These are phyloP conservation scores for Bombylius major DNA, from an alignment of 2,888 invertebrate species.

Conservation along the genomic window DNA sequence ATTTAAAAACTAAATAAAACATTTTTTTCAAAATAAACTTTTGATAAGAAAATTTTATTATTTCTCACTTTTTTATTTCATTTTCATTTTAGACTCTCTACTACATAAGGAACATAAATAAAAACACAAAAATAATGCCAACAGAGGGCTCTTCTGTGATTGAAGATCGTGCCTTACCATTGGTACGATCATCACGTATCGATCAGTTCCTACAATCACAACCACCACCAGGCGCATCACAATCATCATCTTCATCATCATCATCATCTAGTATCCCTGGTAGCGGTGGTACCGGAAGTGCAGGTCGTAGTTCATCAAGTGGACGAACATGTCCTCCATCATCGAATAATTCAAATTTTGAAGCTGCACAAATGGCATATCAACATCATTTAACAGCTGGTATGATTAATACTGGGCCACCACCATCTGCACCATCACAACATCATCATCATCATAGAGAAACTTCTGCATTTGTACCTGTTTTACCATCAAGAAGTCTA, in stretches of 20 bases:
- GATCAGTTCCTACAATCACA: constrained; percentile 48
- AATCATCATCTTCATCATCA: constrained; percentile 19
- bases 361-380: constrained; percentile 50
- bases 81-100: not conserved
- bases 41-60: not conserved
- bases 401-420: constrained; percentile 18
- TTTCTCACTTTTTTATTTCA: not conserved
- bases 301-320: constrained; percentile 35
- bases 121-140: constrained; percentile 22
- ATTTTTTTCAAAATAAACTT: too few relatives aligned
- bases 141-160: constrained; percentile 25
- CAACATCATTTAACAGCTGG: constrained; percentile 50
- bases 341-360: constrained; percentile 40
- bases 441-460: constrained; percentile 58
- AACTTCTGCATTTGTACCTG: constrained; percentile 77
- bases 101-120: too few relatives aligned
- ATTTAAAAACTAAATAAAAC: too few relatives aligned
- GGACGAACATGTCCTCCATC: constrained; percentile 37
- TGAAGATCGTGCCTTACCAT: constrained; percentile 27
- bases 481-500: constrained; percentile 65
- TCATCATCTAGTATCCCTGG: constrained; percentile 5
- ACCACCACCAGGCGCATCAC: constrained; percentile 27
- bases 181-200: constrained; percentile 41
- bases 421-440: constrained; percentile 19
- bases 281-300: not conserved